These are phyloP conservation scores for Nyctibius grandis DNA, from an alignment of 2,797 vertebrate species.

Conservation along the genomic window DNA sequence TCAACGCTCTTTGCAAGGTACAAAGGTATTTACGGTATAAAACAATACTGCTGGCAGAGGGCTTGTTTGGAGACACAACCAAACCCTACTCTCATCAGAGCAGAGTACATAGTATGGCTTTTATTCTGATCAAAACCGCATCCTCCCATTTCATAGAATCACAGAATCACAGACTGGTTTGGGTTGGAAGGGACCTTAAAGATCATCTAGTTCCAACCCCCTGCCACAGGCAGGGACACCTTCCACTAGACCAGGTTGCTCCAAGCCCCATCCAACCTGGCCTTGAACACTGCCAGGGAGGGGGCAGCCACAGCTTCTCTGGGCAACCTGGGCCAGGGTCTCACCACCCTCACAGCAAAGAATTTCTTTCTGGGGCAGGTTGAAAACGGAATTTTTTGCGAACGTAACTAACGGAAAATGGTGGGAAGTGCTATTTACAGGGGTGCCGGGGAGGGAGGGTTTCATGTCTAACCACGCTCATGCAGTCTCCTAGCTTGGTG, in stretches of 20 bases:
- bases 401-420: neutral
- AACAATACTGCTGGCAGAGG: slow-evolving; percentile 42
- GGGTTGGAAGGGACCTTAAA: too few relatives aligned
- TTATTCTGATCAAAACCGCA: slow-evolving; percentile 43
- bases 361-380: neutral
- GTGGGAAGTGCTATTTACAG: slow-evolving; percentile 42
- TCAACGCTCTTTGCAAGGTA: slow-evolving; percentile 13
- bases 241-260: too few relatives aligned
- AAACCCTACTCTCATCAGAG: slow-evolving; percentile 39
- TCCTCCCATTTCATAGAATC: too few relatives aligned
- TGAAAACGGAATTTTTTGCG: neutral
- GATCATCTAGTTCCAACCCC: too few relatives aligned
- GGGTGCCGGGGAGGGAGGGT: neutral
- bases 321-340: too few relatives aligned
- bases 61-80: neutral
- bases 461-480: slow-evolving; percentile 12
- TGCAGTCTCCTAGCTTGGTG: slow-evolving; percentile 20
- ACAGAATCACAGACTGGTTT: too few relatives aligned
- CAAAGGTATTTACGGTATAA: slow-evolving; percentile 25
- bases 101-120: slow-evolving; percentile 52
- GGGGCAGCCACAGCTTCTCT: too few relatives aligned
- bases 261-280: too few relatives aligned
- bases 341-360: too few relatives aligned
- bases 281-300: too few relatives aligned
- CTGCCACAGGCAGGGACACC: too few relatives aligned